A percentile compares a stretch with the other conserved stretches of the same genome.
These are phyloP conservation scores for Drosophila mayri DNA, from an alignment of 1,140 invertebrate species.

Conservation along the genomic window DNA sequence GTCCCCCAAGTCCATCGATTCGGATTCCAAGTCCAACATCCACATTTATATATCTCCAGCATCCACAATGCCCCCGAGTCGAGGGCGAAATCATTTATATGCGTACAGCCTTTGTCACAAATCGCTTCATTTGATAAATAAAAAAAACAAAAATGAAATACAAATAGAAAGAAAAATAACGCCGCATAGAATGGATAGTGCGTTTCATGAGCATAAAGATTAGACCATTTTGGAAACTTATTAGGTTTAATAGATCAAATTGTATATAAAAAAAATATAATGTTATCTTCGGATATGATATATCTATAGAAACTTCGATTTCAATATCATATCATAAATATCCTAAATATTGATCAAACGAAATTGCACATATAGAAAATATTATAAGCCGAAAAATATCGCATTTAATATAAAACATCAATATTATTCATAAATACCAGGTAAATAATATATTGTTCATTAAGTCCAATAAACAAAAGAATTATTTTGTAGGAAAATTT, in stretches of 20 bases:
- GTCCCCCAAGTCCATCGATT: neutral
- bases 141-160: constrained; percentile 1
- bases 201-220: constrained; percentile 3
- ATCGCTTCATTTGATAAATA: constrained; percentile 60
- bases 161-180: constrained; percentile 1
- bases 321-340: neutral
- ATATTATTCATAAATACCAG: too few relatives aligned
- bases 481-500: too few relatives aligned
- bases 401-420: too few relatives aligned
- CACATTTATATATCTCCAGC: constrained; percentile 15
- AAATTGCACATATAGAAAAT: too few relatives aligned
- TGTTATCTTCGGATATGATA: too few relatives aligned
- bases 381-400: neutral
- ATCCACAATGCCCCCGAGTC: constrained; percentile 44
- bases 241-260: too few relatives aligned
- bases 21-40: constrained; percentile 10
- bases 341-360: too few relatives aligned
- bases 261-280: neutral
- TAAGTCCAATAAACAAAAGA: too few relatives aligned
- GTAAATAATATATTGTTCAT: too few relatives aligned
- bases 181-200: constrained; percentile 22
- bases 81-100: constrained; percentile 61
- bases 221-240: neutral
- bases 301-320: neutral
- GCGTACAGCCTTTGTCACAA: constrained; percentile 53